Evolutionary conservation across 1,140 invertebrate genomes (phyloP).

Genomic region (Halesus radiatus): DNA sequence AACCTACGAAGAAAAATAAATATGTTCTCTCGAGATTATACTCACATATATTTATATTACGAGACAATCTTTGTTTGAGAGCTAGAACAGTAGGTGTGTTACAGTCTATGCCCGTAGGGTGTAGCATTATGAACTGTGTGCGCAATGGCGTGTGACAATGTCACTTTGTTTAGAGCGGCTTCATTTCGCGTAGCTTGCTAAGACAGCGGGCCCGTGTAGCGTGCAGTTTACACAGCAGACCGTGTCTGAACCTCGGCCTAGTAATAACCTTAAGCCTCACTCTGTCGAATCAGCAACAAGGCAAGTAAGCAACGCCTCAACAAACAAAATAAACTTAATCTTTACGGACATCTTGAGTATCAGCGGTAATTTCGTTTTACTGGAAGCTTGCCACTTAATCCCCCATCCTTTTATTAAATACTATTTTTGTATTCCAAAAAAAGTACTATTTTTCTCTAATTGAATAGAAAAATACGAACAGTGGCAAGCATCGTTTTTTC

Average conservation of each 20-base stretch:
- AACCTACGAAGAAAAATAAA: too few relatives aligned
- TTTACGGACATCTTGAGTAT: conserved; percentile 29
- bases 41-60: too few relatives aligned
- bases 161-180: neutral
- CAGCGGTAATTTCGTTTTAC: neutral
- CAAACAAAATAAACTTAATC: conserved; percentile 50
- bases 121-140: neutral
- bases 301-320: conserved; percentile 17
- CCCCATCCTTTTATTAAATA: neutral
- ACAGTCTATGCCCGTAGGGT: neutral
- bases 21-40: too few relatives aligned
- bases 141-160: neutral
- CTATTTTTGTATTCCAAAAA: too few relatives aligned
- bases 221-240: neutral
- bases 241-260: conserved; percentile 12
- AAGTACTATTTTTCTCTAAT: too few relatives aligned
- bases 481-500: too few relatives aligned
- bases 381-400: neutral
- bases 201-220: neutral
- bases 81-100: neutral
- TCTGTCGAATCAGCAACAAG: conserved; percentile 49
- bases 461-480: too few relatives aligned
- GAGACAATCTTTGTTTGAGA: too few relatives aligned
- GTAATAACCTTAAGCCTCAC: conserved; percentile 50
- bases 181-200: conserved; percentile 2